Evolutionary conservation across 2,797 vertebrate genomes (phyloP), one percentile per base, ranked within the genome.

Genomic region (Urocyon cinereoargenteus): DNA sequence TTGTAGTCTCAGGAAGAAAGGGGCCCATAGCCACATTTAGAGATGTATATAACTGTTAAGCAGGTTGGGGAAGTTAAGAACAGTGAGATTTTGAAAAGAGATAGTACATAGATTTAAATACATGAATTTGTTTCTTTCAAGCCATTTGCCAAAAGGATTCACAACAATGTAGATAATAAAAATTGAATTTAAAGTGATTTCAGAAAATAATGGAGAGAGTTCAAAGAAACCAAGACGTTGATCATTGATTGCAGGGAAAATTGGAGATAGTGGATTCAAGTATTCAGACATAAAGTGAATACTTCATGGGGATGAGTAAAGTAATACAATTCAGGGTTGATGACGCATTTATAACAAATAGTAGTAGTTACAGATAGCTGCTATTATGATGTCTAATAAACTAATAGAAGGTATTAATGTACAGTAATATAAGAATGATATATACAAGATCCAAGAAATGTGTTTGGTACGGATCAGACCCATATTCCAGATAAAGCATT

Each of bases 1-100:
- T 95, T 86, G 75, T 79, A 94, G 55, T 96, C 53, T 64, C 73
- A 97, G 95, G n/a, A 78, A 85, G 61, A 93, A 97, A 96, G 40
- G 75, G 12, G 13, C 28, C 28, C 51, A 51, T 68, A 91, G 31
- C n/a, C 72, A 68, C 62, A 61, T 15, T 91, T 68, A 78, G 68
- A 89, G 78, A 88, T 53, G 16, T 31, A 5, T 72, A 15, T 97
- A 85, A 97, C 93, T 95, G 36, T 89, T 53, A 61, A 75, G 34
- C 68, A 91, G 79, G 66, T 90, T 70, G 84, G 34, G 21, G 53
- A 87, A 51, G 59, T 86, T 92, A 81, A 79, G 9, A 83, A 88
- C 15, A 81, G 73, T 10, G 40, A 77, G 36, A 73, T 83, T 96
- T 83, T 86, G 55, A 88, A 88, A 84, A 55, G 40, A 57, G 11